Conservation (phyloP, 1,140 invertebrate genomes). For the Sycobia sp. region DNA sequence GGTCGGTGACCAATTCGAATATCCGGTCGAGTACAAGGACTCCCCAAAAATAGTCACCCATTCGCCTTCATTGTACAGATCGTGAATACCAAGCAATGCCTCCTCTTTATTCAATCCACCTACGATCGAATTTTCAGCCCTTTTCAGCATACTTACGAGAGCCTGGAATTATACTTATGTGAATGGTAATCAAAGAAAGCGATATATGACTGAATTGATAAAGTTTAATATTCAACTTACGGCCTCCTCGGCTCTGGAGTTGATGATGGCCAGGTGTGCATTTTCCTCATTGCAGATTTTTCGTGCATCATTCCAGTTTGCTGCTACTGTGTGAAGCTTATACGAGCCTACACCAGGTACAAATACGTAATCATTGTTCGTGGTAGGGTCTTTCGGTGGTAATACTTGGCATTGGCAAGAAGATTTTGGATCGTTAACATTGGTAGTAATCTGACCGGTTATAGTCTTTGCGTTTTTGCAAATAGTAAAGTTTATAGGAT, state of each 20-base stretch:
- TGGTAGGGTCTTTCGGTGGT: not conserved
- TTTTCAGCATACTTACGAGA: slow-evolving; percentile 50
- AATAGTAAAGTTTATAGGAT: too few relatives aligned
- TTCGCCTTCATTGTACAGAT: slow-evolving; percentile 52
- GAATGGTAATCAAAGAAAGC: not conserved
- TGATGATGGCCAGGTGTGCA: slow-evolving; percentile 40
- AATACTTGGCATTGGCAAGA: slow-evolving; percentile 34
- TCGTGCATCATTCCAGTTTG: slow-evolving; percentile 50
- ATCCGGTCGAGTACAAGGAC: slow-evolving; percentile 37
- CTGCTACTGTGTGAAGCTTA: slow-evolving; percentile 49
- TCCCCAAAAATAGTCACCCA: slow-evolving; percentile 55
- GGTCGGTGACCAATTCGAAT: not conserved
- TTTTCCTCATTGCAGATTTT: slow-evolving; percentile 52
- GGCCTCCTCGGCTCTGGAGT: slow-evolving; percentile 47
- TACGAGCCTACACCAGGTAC: slow-evolving; percentile 45
- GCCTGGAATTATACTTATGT: slow-evolving; percentile 35
- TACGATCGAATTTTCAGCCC: slow-evolving; percentile 37
- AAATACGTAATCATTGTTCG: slow-evolving; percentile 44
- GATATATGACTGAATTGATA: not conserved
- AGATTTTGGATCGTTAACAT: not conserved
- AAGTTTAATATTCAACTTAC: too few relatives aligned
- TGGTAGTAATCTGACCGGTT: not conserved
- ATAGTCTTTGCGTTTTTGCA: too few relatives aligned
- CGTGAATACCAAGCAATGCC: slow-evolving; percentile 51
- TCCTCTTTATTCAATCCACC: slow-evolving; percentile 44